phyloP scores from a whole-genome alignment of 2,113 vertebrate genomes.

The Gobiocypris rarus region DNA sequence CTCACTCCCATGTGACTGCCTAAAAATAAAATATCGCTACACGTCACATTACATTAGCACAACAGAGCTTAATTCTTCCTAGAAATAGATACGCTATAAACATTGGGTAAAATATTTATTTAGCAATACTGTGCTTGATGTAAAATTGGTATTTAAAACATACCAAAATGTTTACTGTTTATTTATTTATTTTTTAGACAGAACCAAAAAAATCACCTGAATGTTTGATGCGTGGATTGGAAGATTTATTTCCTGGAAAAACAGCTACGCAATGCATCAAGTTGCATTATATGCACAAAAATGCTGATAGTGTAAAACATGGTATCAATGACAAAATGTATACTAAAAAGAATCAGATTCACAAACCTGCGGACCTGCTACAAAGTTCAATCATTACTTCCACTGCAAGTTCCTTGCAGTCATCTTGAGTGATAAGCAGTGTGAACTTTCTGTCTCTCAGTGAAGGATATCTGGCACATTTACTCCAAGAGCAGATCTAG shows the following conservation, averaged over 20 bases:
- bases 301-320: no score
- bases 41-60: slow-evolving; percentile 18
- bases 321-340: not conserved
- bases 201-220: not conserved
- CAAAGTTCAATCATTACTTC: not conserved
- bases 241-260: not conserved
- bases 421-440: not conserved
- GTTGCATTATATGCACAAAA: no score
- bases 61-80: slow-evolving; percentile 31
- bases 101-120: slow-evolving; percentile 11
- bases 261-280: not conserved
- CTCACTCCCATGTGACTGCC: slow-evolving; percentile 22
- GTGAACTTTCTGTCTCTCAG: not conserved
- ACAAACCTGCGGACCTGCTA: not conserved
- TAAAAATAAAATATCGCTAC: slow-evolving; percentile 42
- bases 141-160: not conserved
- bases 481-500: not conserved
- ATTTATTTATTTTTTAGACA: not conserved
- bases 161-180: not conserved
- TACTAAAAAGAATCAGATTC: not conserved
- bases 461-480: slow-evolving; percentile 22
- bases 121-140: not conserved
- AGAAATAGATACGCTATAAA: slow-evolving; percentile 31
- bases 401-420: not conserved
- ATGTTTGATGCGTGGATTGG: not conserved